Conservation (phyloP, 2,888 invertebrate genomes). For the Chaetogeoica ovagalla region DNA sequence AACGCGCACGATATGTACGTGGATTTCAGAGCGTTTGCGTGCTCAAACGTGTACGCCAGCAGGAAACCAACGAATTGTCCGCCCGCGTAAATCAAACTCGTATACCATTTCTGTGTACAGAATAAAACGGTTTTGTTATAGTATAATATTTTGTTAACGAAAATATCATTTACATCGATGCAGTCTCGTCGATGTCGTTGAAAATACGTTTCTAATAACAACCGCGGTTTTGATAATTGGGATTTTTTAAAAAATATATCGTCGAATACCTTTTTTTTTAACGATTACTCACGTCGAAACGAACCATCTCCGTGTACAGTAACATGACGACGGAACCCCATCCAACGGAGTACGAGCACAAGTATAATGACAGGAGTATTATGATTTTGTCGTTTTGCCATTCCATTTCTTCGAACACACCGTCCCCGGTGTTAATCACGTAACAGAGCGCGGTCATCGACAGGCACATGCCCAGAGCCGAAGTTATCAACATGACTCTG, state of each 20-base stretch:
- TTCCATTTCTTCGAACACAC: neutral
- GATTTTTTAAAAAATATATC: too few relatives aligned
- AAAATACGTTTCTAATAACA: too few relatives aligned
- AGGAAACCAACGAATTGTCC: constrained; percentile 1
- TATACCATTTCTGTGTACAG: neutral
- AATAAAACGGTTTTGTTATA: neutral
- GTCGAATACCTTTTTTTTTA: too few relatives aligned
- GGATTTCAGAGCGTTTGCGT: neutral
- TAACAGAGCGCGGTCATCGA: neutral
- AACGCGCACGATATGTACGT: neutral
- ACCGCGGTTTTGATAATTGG: too few relatives aligned
- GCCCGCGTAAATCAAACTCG: neutral
- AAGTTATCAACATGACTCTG: neutral
- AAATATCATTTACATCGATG: too few relatives aligned
- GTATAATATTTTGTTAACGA: too few relatives aligned
- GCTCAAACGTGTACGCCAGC: neutral
- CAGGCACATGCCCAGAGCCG: constrained; percentile 7
- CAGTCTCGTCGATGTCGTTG: neutral
- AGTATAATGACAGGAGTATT: neutral
- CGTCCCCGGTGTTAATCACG: neutral
- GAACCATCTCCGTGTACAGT: constrained; percentile 12
- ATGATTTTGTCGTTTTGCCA: neutral
- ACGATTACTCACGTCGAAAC: constrained; percentile 15
- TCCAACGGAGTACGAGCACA: constrained; percentile 23
- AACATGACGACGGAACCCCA: constrained; percentile 24